Percentiles rank a stretch among this genome's conserved stretches.
phyloP scores from a whole-genome alignment of 2,888 invertebrate species.

The Linyphia triangularis region DNA sequence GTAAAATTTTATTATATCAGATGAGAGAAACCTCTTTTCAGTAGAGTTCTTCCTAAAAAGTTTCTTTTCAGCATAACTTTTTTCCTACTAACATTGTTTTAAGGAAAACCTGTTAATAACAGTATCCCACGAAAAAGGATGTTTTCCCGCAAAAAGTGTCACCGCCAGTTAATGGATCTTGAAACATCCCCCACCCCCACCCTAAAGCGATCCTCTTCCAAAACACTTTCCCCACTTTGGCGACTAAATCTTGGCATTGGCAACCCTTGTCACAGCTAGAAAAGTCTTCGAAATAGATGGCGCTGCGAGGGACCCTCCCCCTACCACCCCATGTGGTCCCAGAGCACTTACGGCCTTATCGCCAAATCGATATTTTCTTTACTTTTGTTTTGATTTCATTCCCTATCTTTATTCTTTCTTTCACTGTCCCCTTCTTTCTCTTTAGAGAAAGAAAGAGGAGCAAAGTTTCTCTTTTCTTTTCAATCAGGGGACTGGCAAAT shows the following conservation, averaged over 20 bases:
- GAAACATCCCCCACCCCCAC: conserved; percentile 9
- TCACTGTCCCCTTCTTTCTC: not conserved
- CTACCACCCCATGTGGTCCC: conserved; percentile 43
- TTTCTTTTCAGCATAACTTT: no score
- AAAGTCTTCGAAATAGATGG: conserved; percentile 59
- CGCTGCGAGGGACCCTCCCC: conserved; percentile 53
- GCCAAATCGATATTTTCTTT: conserved; percentile 61
- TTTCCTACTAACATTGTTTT: no score
- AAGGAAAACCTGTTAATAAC: no score
- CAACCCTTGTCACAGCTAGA: conserved; percentile 52
- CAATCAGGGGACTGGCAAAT: conserved; percentile 32
- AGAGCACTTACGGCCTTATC: conserved; percentile 60
- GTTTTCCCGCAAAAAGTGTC: not conserved
- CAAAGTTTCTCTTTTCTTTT: conserved; percentile 58
- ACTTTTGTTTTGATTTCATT: conserved; percentile 71
- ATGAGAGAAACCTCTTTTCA: no score
- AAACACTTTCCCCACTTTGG: conserved; percentile 35
- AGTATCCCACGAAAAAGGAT: no score
- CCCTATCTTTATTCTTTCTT: conserved; percentile 23
- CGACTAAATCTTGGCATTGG: conserved; percentile 20
- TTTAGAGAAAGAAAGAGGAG: not conserved
- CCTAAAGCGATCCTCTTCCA: not conserved
- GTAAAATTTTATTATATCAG: no score
- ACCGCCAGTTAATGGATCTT: not conserved
- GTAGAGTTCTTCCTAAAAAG: no score